Base-by-base conservation (phyloP, 2,888 invertebrate species). In the Ochropleura leucogaster region DNA sequence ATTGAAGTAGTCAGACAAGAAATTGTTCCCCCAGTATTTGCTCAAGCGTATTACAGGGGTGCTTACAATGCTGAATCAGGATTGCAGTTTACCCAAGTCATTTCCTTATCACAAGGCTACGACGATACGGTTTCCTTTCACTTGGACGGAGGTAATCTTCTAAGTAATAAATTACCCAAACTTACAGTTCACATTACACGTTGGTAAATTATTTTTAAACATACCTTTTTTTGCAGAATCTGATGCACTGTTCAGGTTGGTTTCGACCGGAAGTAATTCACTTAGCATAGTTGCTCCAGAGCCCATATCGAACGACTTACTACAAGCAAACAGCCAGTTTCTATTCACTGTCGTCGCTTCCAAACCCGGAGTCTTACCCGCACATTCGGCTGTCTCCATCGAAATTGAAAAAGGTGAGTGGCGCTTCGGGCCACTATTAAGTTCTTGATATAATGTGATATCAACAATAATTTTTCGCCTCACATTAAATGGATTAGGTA, bases 11-110 rank as follows among this genome's bases (percentile, higher is more conserved):
- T 91, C 49, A 85, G 77, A 72, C 85, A 88, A 72, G 85, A 87
- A 51, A 78, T 88, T 42, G 64, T 85, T 72, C 71, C 79, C 64
- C 93, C 91, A 7, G 85, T 89, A 47, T 94, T 94, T 71, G 82
- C 82, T 42, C 80, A 90, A 76, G 79, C 92, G 51, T 93, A 89
- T 86, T 94, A 94, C 69, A 90, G 74, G 49, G 93, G 93, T 47
- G 74, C 78, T 59, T 92, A 90, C 69, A 89, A 81, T 12, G 84
- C 83, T 72, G 88, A 88, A 46, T 79, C 81, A 47, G 89, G 87
- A n/a, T 81, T 92, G 46, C 80, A 85, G 42, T 90, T 92, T 57
- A 81, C 87, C 59, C 88, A 91, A 75, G 66, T 71, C n/a, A 92
- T 94, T 57, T 81, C 85, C 30, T 86, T 94, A 42, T 59, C 69